Percentiles rank a stretch among this genome's conserved stretches.
Evolutionary conservation across 1,140 invertebrate species (phyloP).

Genomic region (Phthorimaea operculella): DNA sequence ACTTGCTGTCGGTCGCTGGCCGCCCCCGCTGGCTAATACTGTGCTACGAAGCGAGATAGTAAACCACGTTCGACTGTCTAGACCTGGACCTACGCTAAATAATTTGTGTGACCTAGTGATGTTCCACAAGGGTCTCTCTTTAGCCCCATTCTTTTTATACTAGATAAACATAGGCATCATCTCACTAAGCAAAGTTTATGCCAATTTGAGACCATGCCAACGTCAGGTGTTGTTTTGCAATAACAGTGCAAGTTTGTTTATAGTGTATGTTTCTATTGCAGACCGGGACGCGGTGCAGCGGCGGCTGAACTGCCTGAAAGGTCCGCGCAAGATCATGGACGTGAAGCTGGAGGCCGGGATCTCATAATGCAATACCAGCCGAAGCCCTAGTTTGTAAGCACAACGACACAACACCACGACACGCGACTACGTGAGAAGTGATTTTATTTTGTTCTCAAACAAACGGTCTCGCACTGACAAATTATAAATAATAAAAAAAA

Average conservation of each 20-base stretch:
- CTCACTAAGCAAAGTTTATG: too few species aligned
- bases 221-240: too few species aligned
- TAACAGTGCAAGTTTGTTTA: not conserved
- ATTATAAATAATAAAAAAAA: conserved; percentile 34
- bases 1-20: too few species aligned
- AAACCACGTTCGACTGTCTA: too few species aligned
- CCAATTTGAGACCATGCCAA: too few species aligned
- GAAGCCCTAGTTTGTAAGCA: conserved; percentile 37
- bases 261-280: conserved; percentile 22
- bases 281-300: conserved; percentile 60
- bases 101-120: too few species aligned
- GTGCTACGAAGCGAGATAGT: too few species aligned
- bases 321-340: conserved; percentile 58
- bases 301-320: conserved; percentile 58
- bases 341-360: conserved; percentile 60
- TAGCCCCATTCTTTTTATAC: too few species aligned
- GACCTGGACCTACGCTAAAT: too few species aligned
- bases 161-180: too few species aligned
- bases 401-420: conserved; percentile 16
- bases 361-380: conserved; percentile 55
- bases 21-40: too few species aligned
- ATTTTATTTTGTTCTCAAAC: conserved; percentile 64
- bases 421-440: conserved; percentile 49
- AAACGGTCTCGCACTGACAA: conserved; percentile 48
- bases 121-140: too few species aligned